A percentile compares a stretch with the other conserved stretches of the same genome.
These are phyloP conservation scores for Helicoverpa assulta DNA, from an alignment of 2,888 invertebrate species.

Conservation along the genomic window DNA sequence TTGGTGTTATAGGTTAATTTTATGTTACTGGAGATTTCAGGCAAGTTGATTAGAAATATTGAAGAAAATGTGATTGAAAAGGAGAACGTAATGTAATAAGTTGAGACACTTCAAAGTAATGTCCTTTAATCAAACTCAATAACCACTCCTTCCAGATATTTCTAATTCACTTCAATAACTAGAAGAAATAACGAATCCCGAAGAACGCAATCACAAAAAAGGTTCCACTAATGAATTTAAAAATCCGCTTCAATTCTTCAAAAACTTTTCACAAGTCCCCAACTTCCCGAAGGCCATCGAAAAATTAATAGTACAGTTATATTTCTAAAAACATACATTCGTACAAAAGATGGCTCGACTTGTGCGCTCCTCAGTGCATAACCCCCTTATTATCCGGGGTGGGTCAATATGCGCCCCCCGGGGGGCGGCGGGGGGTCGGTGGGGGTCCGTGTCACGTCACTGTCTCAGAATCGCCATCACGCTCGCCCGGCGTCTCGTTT, in stretches of 20 bases:
- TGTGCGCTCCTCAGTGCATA: conserved; percentile 75
- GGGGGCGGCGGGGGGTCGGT: conserved; percentile 60
- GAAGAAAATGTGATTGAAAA: conserved; percentile 31
- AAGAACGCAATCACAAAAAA: conserved; percentile 38
- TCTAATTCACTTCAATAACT: conserved; percentile 44
- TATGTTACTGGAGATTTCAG: background rate
- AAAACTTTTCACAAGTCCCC: conserved; percentile 16
- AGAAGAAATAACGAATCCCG: conserved; percentile 33
- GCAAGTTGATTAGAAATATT: conserved; percentile 31
- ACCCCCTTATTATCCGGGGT: conserved; percentile 86
- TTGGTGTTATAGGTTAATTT: background rate
- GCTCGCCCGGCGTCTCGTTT: conserved; percentile 84
- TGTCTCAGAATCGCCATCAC: conserved; percentile 86
- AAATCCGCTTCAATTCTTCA: conserved; percentile 27
- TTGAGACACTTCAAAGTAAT: conserved; percentile 42
- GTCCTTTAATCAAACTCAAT: conserved; percentile 48
- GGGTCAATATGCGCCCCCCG: conserved; percentile 77
- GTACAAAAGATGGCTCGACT: conserved; percentile 81
- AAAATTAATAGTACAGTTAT: conserved; percentile 56
- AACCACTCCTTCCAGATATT: conserved; percentile 32
- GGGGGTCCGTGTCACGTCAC: conserved; percentile 84
- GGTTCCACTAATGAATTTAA: conserved; percentile 32
- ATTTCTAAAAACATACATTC: conserved; percentile 77
- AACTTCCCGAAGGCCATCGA: conserved; percentile 33
- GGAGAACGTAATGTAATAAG: conserved; percentile 42